A percentile compares a stretch with the other conserved stretches of the same genome.
phyloP scores from a whole-genome alignment of 2,797 vertebrate species.

The Protosalanx chinensis region DNA sequence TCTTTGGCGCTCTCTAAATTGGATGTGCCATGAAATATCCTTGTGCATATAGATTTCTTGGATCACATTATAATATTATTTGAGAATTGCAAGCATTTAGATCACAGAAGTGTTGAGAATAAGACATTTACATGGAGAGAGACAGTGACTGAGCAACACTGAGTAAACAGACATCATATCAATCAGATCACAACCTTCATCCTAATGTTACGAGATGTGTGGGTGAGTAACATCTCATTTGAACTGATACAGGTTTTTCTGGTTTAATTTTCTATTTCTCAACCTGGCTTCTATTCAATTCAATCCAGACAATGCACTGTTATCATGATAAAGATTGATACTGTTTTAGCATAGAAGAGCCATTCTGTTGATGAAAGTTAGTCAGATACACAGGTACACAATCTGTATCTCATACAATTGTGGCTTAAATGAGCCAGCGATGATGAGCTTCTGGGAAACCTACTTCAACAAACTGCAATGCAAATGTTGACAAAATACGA shows the following conservation, averaged over 20 bases:
- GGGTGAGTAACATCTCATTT: too few relatives aligned
- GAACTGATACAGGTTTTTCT: not conserved
- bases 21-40: not conserved
- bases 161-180: too few relatives aligned
- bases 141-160: not conserved
- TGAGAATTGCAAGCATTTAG: not conserved
- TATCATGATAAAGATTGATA: not conserved
- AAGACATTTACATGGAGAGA: not conserved
- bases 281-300: not conserved
- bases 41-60: not conserved
- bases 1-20: not conserved
- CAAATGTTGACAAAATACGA: not conserved
- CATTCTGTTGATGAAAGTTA: too few relatives aligned
- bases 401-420: not conserved
- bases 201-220: too few relatives aligned
- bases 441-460: not conserved
- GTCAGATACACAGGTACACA: not conserved
- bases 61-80: not conserved
- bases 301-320: not conserved
- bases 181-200: too few relatives aligned
- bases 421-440: not conserved
- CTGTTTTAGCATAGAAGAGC: too few relatives aligned
- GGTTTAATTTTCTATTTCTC: not conserved
- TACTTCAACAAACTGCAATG: not conserved
- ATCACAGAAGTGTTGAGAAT: not conserved